These are phyloP conservation scores for Hirtodrosophila histrioides DNA, from an alignment of 2,888 invertebrate species.

Conservation along the genomic window DNA sequence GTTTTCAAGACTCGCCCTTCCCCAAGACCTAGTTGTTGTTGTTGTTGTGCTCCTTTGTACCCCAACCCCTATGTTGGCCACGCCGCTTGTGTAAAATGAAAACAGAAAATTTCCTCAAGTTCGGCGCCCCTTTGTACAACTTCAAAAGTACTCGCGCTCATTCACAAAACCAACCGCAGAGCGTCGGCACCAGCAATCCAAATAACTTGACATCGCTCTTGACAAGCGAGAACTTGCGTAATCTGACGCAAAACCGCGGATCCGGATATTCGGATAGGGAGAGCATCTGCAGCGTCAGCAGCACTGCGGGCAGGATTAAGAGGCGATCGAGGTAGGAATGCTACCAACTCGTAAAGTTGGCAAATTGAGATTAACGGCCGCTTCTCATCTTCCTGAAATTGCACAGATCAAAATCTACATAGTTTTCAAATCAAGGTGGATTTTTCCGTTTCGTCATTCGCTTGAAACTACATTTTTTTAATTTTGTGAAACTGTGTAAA, in stretches of 20 bases:
- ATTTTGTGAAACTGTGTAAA: too few species aligned
- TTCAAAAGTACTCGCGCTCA: conserved; percentile 76
- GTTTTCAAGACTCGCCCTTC: conserved; percentile 48
- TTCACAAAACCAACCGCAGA: conserved; percentile 67
- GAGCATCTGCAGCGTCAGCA: conserved; percentile 78
- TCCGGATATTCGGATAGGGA: conserved; percentile 81
- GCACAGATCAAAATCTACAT: too few species aligned
- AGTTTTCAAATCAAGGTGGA: too few species aligned
- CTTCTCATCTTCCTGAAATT: too few species aligned
- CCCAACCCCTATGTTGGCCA: conserved; percentile 40
- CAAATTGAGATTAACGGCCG: too few species aligned
- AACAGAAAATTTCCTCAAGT: conserved; percentile 81
- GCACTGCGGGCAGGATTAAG: conserved; percentile 74
- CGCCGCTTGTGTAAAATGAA: conserved; percentile 79
- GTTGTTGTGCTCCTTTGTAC: conserved; percentile 12
- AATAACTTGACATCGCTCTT: conserved; percentile 50
- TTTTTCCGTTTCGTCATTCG: too few species aligned
- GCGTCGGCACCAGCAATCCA: conserved; percentile 47
- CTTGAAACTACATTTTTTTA: too few species aligned
- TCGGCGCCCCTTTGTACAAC: conserved; percentile 79
- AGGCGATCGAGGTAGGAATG: conserved; percentile 67
- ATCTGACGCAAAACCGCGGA: conserved; percentile 53
- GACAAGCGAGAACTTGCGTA: conserved; percentile 67
- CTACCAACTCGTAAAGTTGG: too few species aligned
- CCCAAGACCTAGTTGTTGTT: conserved; percentile 34